Evolutionary conservation across 2,113 vertebrate genomes (phyloP).

Genomic region (Girardinichthys multiradiatus): DNA sequence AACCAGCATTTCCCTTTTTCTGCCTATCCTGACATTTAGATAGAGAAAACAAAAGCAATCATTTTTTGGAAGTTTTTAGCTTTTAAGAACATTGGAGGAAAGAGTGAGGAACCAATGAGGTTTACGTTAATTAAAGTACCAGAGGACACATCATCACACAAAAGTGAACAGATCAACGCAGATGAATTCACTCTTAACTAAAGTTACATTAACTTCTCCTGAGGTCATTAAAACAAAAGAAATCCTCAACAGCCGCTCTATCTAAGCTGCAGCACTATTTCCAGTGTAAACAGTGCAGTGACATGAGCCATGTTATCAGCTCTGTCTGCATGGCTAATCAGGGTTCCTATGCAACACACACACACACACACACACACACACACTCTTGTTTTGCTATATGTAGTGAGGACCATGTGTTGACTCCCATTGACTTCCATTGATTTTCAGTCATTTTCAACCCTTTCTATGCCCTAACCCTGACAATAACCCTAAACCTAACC

Average conservation of each 20-base stretch:
- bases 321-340: not conserved
- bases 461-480: no score
- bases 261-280: not conserved
- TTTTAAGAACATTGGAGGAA: not conserved
- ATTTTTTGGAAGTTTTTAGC: not conserved
- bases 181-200: not conserved
- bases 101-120: not conserved
- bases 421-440: no score
- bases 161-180: not conserved
- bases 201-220: not conserved
- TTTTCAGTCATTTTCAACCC: no score
- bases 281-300: not conserved
- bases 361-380: not conserved
- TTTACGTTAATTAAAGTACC: not conserved
- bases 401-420: no score
- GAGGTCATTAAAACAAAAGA: not conserved
- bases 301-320: not conserved
- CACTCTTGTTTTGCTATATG: not conserved
- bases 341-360: not conserved
- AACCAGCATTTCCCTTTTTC: not conserved
- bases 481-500: no score
- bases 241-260: not conserved
- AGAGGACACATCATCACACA: no score
- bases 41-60: not conserved
- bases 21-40: not conserved